phyloP scores from a whole-genome alignment of 2,888 invertebrate species.

The Carabus problematicus region DNA sequence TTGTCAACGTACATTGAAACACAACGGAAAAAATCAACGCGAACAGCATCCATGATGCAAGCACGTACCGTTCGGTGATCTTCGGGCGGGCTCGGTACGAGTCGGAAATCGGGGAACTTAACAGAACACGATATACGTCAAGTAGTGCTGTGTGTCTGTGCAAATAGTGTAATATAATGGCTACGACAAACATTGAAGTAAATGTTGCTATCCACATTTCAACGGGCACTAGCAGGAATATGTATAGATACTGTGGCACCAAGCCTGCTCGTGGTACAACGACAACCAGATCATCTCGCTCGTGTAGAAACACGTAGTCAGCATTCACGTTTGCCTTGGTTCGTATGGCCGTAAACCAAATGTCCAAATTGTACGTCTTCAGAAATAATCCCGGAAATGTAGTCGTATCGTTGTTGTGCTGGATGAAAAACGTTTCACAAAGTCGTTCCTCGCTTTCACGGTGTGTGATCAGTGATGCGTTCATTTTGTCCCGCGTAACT shows the following conservation, averaged over 20 bases:
- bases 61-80: constrained; percentile 3
- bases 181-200: neutral
- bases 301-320: constrained; percentile 22
- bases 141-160: neutral
- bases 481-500: constrained; percentile 11
- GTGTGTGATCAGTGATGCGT: constrained; percentile 3
- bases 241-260: constrained; percentile 25
- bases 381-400: neutral
- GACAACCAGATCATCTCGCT: constrained; percentile 19
- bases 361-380: neutral
- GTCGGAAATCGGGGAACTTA: neutral
- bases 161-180: neutral
- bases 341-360: constrained; percentile 22
- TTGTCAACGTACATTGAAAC: constrained; percentile 27
- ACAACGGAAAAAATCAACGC: constrained; percentile 11
- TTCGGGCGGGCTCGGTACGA: neutral
- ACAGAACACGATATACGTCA: neutral
- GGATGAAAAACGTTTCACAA: neutral
- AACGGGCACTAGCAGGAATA: constrained; percentile 11
- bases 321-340: constrained; percentile 11
- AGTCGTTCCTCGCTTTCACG: neutral
- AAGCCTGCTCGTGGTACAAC: constrained; percentile 1
- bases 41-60: constrained; percentile 15
- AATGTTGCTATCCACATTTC: constrained; percentile 18
- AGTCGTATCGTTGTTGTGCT: neutral